Evolutionary conservation across 2,797 vertebrate species (phyloP), one percentile per base, ranked within the genome.

Genomic region (Trematomus bernacchii): DNA sequence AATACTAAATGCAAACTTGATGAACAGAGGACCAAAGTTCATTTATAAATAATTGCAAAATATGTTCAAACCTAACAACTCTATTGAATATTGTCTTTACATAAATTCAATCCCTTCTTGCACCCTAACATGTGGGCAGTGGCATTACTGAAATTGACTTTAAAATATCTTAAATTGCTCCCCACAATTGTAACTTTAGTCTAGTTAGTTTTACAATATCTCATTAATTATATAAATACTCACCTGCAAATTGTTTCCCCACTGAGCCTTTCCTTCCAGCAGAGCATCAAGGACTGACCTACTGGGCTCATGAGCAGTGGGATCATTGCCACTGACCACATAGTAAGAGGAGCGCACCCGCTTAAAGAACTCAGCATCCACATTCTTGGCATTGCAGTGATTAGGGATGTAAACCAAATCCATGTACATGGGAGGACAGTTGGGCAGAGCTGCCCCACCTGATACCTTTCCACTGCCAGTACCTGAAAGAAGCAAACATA

Each of bases 371-470:
- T 99, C 98, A 19, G 96, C 93, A 27, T 99, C 96, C 0, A 97
- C 97, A 27, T 98, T 99, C 95, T 99, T 99, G 79, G 96, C 97
- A 16, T 95, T 99, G 95, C 97, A 98, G 91, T 99, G 98, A 91
- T 99, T 99, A 21, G 98, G 98, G 83, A 99, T 97, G 83, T 99
- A 99, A 80, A 99, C 98, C 92, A 99, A 93, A 91, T 99, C 98
- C 95, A 99, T 94, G 88, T 99, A 99, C 89, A 99, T 94, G 0
- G 98, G 97, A 63, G 98, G 97, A 71, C 97, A 97, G 21, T 92
- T 97, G 75, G 97, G 96, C 69, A 96, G 91, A 60, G 95, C 79
- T 21, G 90, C 86, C 42, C 94, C 91, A 89, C 94, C 94, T 78
- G 95, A 82, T 6, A 79, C 78, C 83, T 99, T 99, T 75, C 88